A percentile compares a stretch with the other conserved stretches of the same genome.
phyloP scores from a whole-genome alignment of 2,888 invertebrate genomes.

The Mythimna albipuncta region DNA sequence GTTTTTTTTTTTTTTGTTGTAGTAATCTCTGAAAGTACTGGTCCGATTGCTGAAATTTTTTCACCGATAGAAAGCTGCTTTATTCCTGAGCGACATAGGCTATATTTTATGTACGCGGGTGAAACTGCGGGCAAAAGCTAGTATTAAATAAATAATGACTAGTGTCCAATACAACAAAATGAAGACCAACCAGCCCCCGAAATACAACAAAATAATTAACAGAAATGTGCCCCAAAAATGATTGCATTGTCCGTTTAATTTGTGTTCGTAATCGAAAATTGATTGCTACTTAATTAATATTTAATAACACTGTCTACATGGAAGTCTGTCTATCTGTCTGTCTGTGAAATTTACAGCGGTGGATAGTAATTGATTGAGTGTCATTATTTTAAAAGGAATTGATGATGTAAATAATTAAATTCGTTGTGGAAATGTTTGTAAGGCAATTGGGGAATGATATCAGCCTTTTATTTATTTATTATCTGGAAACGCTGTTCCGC shows the following conservation, averaged over 20 bases:
- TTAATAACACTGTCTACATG: constrained; percentile 36
- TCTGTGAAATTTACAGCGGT: constrained; percentile 22
- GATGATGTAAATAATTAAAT: constrained; percentile 13
- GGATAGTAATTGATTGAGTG: constrained; percentile 30
- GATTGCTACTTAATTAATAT: constrained; percentile 50
- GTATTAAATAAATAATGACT: too few species aligned
- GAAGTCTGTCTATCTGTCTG: constrained; percentile 11
- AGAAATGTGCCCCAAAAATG: constrained; percentile 34
- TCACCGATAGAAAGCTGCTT: too few species aligned
- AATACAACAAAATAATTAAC: constrained; percentile 38
- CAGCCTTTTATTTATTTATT: background rate
- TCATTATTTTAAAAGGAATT: constrained; percentile 21
- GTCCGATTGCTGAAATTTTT: too few species aligned
- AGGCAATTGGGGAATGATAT: background rate
- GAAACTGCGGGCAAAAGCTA: too few species aligned
- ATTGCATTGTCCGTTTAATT: constrained; percentile 48
- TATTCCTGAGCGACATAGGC: too few species aligned
- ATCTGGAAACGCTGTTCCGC: too few species aligned
- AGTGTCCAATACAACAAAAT: background rate
- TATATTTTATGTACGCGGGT: too few species aligned
- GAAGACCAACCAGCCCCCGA: background rate
- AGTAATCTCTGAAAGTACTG: too few species aligned
- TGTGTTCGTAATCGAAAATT: constrained; percentile 53
- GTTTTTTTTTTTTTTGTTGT: too few species aligned
- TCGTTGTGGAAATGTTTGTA: constrained; percentile 11